Percentiles rank a stretch among this genome's conserved stretches.
Evolutionary conservation across 1,140 invertebrate species (phyloP).

Genomic region (Nasonia longicornis): DNA sequence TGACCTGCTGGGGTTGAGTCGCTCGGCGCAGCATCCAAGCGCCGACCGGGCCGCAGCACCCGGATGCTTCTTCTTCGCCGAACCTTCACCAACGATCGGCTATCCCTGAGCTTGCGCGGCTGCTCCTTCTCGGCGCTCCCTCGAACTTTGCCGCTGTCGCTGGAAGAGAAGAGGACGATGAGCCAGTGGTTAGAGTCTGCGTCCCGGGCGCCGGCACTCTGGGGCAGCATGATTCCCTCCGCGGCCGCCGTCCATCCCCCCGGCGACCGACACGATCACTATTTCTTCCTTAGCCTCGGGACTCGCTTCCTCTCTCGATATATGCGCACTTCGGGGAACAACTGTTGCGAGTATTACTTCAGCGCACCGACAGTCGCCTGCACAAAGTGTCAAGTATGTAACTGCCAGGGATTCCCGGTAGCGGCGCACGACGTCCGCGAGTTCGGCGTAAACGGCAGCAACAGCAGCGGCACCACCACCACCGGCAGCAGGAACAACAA

Average conservation of each 20-base stretch:
- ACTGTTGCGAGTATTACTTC: no score
- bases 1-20: constrained; percentile 44
- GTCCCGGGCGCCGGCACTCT: constrained; percentile 1
- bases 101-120: background rate
- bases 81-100: constrained; percentile 1
- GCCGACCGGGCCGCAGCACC: constrained; percentile 45
- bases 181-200: background rate
- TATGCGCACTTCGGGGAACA: no score
- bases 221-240: constrained; percentile 20
- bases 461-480: background rate
- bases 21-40: constrained; percentile 66
- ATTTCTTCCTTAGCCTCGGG: background rate
- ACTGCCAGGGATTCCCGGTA: background rate
- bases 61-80: background rate
- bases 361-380: background rate
- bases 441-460: background rate
- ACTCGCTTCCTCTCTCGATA: no score
- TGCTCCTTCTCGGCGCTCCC: background rate
- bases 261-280: background rate
- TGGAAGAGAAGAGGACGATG: background rate
- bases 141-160: background rate
- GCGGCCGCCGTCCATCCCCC: constrained; percentile 30
- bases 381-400: background rate
- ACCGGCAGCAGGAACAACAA: background rate
- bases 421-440: background rate